Evolutionary conservation across 2,888 invertebrate genomes (phyloP), one percentile per base, ranked within the genome.

Genomic region (Teinopalpus imperialis): DNA sequence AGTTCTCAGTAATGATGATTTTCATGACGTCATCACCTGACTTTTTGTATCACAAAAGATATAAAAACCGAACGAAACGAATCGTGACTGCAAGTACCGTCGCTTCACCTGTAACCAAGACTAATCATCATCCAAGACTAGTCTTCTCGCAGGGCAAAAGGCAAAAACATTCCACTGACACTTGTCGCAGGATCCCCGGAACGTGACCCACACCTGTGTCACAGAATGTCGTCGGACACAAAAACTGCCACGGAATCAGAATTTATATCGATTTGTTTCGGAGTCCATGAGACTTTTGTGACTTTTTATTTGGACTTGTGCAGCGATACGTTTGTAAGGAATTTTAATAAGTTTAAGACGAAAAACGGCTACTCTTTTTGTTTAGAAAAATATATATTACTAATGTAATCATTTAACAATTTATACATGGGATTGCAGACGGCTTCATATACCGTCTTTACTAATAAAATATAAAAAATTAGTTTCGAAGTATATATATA

Each of bases 81-180:
- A 32, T 59, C 59, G 61, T 61, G 59, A 59, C 56, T 54, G 16
- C 27, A 43, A 37, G 26, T 48, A 49, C 60, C 65, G 55, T 68
- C 71, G 78, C 73, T 76, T 68, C 74, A 81, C 85, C 80, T 82
- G 83, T 70, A 65, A 57, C 66, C 80, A 76, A 59, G 66, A 59
- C 85, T 48, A 81, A 83, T 82, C 64, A 83, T 82, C 64, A 59
- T 59, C 47, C 46, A 14, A 27, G 10, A 16, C 42, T n/a, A n/a
- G 21, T 30, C 54, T 45, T 10, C 27, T 46, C 45, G 45, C 51
- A 44, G 53, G 51, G 56, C 55, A 53, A 56, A 51, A 52, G 49
- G 50, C 35, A 35, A 30, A 48, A 34, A 49, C 48, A 54, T 49
- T 51, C 50, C 58, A n/a, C 2, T 8, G 7, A 10, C 39, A 53